phyloP scores from a whole-genome alignment of 2,797 vertebrate species.

The Acanthis flammea region DNA sequence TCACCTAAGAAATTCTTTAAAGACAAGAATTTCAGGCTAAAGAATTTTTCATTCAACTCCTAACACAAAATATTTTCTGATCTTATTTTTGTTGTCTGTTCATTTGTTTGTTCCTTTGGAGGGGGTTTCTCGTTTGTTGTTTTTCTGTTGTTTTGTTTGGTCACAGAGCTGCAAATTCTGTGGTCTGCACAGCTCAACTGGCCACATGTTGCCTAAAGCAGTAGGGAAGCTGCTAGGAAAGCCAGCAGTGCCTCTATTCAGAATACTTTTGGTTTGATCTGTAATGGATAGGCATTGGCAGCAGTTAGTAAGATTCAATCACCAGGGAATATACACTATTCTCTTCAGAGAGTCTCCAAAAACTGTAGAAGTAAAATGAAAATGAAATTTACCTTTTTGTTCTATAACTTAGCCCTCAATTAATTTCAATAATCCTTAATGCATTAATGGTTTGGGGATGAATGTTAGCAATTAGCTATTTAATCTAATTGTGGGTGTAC shows the following conservation, averaged over 20 bases:
- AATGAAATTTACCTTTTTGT: neutral
- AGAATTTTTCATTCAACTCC: neutral
- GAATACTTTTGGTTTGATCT: neutral
- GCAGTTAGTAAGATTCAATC: neutral
- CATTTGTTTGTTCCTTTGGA: neutral
- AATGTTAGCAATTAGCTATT: neutral
- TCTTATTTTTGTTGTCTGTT: rapidly evolving
- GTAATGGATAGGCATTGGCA: neutral
- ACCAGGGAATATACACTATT: neutral
- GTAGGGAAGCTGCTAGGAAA: neutral
- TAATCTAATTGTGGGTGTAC: neutral
- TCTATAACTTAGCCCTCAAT: neutral
- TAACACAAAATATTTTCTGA: neutral
- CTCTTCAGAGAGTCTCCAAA: neutral
- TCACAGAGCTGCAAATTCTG: neutral
- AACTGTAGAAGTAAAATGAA: neutral
- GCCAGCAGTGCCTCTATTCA: neutral
- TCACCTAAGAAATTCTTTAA: neutral
- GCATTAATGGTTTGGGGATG: neutral
- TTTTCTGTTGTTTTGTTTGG: neutral
- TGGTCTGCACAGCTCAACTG: neutral
- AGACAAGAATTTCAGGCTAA: neutral
- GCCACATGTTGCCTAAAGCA: neutral
- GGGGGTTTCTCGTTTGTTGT: rapidly evolving
- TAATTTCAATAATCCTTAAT: neutral